phyloP scores from a whole-genome alignment of 37 sponge, comb jelly and placozoan genomes.

The Haliclona indistincta region DNA sequence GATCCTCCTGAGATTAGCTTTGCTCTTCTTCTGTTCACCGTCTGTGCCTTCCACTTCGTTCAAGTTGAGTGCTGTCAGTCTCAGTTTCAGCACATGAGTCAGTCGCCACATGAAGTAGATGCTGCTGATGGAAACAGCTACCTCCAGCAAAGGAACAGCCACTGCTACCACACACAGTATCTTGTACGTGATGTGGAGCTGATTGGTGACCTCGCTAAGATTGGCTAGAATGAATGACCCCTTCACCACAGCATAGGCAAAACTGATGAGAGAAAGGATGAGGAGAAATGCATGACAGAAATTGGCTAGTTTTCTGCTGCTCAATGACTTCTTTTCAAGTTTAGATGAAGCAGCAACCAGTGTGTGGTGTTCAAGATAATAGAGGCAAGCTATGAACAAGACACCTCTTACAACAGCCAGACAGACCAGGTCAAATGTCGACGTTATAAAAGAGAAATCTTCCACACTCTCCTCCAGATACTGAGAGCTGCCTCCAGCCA shows the following conservation, averaged over 20 bases:
- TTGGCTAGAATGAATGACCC: constrained; percentile 31
- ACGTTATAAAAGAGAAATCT: constrained; percentile 57
- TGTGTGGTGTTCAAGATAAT: constrained; percentile 48
- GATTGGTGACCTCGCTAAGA: neutral
- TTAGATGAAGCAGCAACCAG: constrained; percentile 8
- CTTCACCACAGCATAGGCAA: constrained; percentile 60
- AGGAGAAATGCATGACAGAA: constrained; percentile 28
- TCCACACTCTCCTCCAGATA: constrained; percentile 67
- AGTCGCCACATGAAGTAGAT: constrained; percentile 35
- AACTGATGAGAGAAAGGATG: neutral
- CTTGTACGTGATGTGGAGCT: constrained; percentile 69
- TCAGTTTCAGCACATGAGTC: constrained; percentile 17
- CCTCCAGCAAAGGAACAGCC: constrained; percentile 51
- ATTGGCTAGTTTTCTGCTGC: neutral
- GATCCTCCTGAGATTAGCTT: constrained; percentile 50
- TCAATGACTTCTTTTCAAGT: neutral
- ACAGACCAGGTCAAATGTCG: constrained; percentile 77
- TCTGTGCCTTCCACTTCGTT: constrained; percentile 16
- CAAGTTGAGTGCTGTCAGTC: constrained; percentile 19
- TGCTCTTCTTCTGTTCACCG: constrained; percentile 15
- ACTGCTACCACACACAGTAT: constrained; percentile 35
- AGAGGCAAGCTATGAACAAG: constrained; percentile 45
- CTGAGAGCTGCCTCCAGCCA: constrained; percentile 46
- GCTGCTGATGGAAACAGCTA: constrained; percentile 21
- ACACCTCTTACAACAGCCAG: constrained; percentile 56